Base-by-base conservation (phyloP, 2,888 invertebrate genomes). In the Hermodice carunculata region DNA sequence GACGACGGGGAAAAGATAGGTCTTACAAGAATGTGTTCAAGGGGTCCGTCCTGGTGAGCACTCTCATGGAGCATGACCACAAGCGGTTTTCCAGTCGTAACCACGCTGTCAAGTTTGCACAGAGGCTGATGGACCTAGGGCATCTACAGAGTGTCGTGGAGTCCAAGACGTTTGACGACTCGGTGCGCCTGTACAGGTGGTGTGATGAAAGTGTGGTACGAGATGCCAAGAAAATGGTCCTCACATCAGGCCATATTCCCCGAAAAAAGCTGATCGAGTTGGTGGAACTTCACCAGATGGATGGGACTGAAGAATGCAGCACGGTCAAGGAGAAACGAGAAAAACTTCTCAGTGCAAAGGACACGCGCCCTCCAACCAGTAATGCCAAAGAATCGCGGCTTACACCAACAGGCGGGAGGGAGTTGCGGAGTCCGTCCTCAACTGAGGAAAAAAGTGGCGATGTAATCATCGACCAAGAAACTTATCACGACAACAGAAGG, bases 21-120 rank as follows among this genome's bases (percentile, higher is more conserved):
- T 59, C 59, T 1, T 59, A 59, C 49, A 48, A 49, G 48, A 64
- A 78, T 57, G 77, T 79, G 5, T 83, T 83, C 67, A 80, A 79
- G 70, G 83, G 83, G 4, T 78, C 79, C 17, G 76, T 78, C 29
- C 70, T 83, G 42, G 79, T 83, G n/a, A 75, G 79, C n/a, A 76
- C 78, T 11, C 72, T 82, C 32, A 67, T 80, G 44, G 80, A 81
- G 51, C 74, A 77, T 6, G 74, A 80, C 64, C 75, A 77, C 1
- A 66, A 71, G 34, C 69, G 76, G 24, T 81, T 82, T 64, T 73
- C 70, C 42, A 74, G 66, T 56, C 67, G 83, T n/a, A 66, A 76
- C 17, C 65, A 68, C 11, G 82, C 82, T 14, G 66, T 76, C 48
- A 74, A 75, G 65, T 80, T 79, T 61, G 81, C 79, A 29, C 75